Evolutionary conservation across 2,888 invertebrate species (phyloP).

Genomic region (Acrocyrtus sp.): DNA sequence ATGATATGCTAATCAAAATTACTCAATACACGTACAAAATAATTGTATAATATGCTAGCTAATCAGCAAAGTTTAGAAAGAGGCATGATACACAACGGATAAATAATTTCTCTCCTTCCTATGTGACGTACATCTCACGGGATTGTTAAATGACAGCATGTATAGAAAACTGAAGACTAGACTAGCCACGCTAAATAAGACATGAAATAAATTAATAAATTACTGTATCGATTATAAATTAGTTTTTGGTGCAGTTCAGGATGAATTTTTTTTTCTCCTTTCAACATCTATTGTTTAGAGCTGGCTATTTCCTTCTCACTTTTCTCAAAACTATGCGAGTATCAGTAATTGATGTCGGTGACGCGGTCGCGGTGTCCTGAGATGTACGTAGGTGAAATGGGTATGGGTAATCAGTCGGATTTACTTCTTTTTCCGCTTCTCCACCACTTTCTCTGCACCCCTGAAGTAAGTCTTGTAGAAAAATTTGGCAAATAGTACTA

Average conservation of each 20-base stretch:
- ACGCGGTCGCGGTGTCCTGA: no score
- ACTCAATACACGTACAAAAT: no score
- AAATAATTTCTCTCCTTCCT: constrained; percentile 7
- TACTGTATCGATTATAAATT: no score
- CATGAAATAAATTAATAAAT: constrained; percentile 21
- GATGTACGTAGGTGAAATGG: background rate
- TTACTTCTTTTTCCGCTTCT: constrained; percentile 36
- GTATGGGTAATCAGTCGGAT: constrained; percentile 3
- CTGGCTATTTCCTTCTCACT: no score
- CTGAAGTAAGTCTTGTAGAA: constrained; percentile 88
- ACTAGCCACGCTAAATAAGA: constrained; percentile 41
- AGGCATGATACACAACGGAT: constrained; percentile 15
- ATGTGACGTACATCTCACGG: no score
- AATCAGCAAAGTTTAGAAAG: constrained; percentile 28
- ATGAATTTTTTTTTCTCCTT: constrained; percentile 25
- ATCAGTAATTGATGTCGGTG: no score
- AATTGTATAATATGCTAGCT: constrained; percentile 20
- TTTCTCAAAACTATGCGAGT: no score
- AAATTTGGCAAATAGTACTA: constrained; percentile 91
- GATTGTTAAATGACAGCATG: no score
- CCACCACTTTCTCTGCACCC: background rate
- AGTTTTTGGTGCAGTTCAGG: constrained; percentile 47
- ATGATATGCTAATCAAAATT: no score
- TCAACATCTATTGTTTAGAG: no score
- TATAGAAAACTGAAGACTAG: constrained; percentile 45